phyloP scores from a whole-genome alignment of 2,797 vertebrate species.

The Aldrovandia affinis region DNA sequence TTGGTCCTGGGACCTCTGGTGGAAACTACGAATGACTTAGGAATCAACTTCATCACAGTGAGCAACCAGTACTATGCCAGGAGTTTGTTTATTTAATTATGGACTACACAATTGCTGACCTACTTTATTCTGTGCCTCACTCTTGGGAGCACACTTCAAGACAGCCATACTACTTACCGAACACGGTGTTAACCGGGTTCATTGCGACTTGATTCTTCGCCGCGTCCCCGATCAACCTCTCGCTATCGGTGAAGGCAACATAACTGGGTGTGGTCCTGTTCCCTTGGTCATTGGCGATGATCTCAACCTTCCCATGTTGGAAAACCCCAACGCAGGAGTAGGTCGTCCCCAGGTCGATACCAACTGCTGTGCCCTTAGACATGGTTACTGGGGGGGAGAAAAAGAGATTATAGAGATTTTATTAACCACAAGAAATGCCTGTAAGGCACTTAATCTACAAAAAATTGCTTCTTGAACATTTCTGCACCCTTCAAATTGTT shows the following conservation, averaged over 20 bases:
- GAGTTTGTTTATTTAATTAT: background rate
- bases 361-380: slow-evolving; percentile 84
- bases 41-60: slow-evolving; percentile 50
- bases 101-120: background rate
- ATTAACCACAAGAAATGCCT: slow-evolving; percentile 16
- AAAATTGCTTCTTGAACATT: no score
- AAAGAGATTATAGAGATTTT: background rate
- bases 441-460: no score
- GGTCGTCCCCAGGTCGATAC: slow-evolving; percentile 87
- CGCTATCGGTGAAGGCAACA: slow-evolving; percentile 82
- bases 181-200: slow-evolving; percentile 87
- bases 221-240: slow-evolving; percentile 82
- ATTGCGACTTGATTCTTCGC: slow-evolving; percentile 87
- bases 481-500: no score
- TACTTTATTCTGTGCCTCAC: background rate
- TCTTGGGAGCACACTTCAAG: background rate
- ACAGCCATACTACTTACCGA: slow-evolving; percentile 71
- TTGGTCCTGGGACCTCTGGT: slow-evolving; percentile 68
- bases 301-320: slow-evolving; percentile 87
- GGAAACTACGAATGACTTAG: slow-evolving; percentile 82
- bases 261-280: slow-evolving; percentile 86
- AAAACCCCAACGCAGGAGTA: slow-evolving; percentile 87
- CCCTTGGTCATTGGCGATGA: slow-evolving; percentile 86
- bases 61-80: background rate
- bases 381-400: slow-evolving; percentile 57